Evolutionary conservation across 2,797 vertebrate genomes (phyloP), one percentile per base, ranked within the genome.

Genomic region (Malurus leucopterus): DNA sequence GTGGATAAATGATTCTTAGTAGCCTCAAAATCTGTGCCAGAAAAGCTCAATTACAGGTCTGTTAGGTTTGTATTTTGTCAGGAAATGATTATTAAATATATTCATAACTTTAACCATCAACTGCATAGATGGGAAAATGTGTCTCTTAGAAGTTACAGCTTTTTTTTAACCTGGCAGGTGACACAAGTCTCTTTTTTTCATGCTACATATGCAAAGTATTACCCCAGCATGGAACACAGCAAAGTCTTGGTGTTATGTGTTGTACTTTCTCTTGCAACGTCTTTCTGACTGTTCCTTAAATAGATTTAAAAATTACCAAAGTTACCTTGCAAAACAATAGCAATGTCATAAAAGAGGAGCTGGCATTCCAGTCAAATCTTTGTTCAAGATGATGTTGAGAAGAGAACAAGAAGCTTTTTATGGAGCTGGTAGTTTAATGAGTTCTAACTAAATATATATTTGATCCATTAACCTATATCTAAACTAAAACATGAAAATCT

Each of bases 401-500:
- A 88, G 83, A 88, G 44, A 92, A 86, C 4, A 23, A 72, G 50
- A 59, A 69, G 88, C 75, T 84, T 87, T 83, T 50, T 53, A 20
- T 68, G 70, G 79, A 73, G 29, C 55, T 59, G 77, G 24, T 70
- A 77, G 94, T 93, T 95, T 94, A 93, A 88, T 93, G 93, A 96
- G 71, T 91, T 93, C 93, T 76, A 73, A 84, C 23, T 51, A 43
- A 47, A 91, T 64, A n/a, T 21, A 44, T 70, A 92, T 89, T 58
- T 70, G 34, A 93, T 81, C 51, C 26, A 24, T 91, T 93, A 92
- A 78, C 55, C 30, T 49, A 1, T 69, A 57, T 67, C 77, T 81
- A 57, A 63, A 86, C n/a, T 87, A 49, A 67, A 88, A 74, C 77
- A 23, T 64, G 26, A 82, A 83, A 94, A 84, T 75, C 57, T 30